Evolutionary conservation across 1,140 invertebrate species (phyloP).

Genomic region (Procambarus virginalis): DNA sequence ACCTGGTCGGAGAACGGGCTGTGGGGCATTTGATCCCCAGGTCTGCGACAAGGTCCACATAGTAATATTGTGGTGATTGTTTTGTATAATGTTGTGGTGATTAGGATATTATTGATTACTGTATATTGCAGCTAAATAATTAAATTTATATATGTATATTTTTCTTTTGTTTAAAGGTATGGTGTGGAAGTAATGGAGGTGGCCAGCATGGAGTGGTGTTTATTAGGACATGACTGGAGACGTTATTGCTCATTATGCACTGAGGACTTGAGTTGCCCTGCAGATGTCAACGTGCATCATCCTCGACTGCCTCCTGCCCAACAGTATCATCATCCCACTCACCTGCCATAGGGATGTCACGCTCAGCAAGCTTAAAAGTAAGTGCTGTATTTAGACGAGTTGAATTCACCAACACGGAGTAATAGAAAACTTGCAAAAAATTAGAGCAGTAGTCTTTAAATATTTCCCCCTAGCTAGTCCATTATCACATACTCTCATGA

Average conservation of each 20-base stretch:
- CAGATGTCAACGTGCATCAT: slow-evolving; percentile 41
- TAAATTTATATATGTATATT: neutral
- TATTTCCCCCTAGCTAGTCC: too few species aligned
- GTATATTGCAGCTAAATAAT: too few species aligned
- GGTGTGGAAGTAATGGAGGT: neutral
- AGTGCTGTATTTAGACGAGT: neutral
- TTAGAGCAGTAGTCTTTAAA: too few species aligned
- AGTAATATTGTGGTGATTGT: too few species aligned
- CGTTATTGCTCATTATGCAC: neutral
- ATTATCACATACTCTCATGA: too few species aligned
- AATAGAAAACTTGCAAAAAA: too few species aligned
- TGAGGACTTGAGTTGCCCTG: neutral
- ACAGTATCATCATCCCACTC: slow-evolving; percentile 42
- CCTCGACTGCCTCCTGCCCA: slow-evolving; percentile 45
- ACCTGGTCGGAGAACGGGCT: too few species aligned
- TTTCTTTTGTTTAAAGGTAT: neutral
- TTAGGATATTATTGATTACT: too few species aligned
- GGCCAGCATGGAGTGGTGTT: neutral
- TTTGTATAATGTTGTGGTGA: too few species aligned
- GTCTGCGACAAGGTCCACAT: too few species aligned
- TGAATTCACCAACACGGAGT: too few species aligned
- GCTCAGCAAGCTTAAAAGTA: slow-evolving; percentile 16
- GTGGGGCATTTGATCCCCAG: too few species aligned
- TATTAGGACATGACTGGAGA: neutral
- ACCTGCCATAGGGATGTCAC: slow-evolving; percentile 35